Evolutionary conservation across 2,797 vertebrate species (phyloP).

Genomic region (Sparidentex hasta): DNA sequence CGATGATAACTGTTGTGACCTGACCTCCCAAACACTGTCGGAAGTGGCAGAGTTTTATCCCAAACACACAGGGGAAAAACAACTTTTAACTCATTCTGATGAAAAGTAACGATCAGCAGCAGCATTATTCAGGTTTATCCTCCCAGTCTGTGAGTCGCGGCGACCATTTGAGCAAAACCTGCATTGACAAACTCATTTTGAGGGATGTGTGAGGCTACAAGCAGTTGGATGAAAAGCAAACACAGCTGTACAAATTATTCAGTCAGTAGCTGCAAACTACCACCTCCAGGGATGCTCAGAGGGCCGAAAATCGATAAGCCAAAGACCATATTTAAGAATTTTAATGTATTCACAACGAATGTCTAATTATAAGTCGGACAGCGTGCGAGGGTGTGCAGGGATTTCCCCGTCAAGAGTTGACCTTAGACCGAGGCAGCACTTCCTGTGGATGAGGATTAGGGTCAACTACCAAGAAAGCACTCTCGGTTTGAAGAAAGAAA

Average conservation of each 20-base stretch:
- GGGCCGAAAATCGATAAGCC: constrained; percentile 23
- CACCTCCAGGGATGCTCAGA: not conserved
- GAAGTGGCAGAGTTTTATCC: not conserved
- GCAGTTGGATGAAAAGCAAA: not conserved
- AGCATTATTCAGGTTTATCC: not conserved
- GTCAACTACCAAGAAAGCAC: constrained; percentile 71
- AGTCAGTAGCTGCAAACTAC: not conserved
- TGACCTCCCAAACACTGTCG: constrained; percentile 13
- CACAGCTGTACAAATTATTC: not conserved
- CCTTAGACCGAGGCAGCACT: constrained; percentile 53
- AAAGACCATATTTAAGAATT: constrained; percentile 30
- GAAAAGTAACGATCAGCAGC: not conserved
- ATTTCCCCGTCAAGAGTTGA: constrained; percentile 62
- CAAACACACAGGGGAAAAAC: not conserved
- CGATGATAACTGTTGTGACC: constrained; percentile 37
- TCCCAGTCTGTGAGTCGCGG: not conserved
- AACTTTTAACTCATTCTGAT: not conserved
- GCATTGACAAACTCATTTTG: not conserved
- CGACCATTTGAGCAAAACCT: not conserved
- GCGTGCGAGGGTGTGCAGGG: constrained; percentile 22
- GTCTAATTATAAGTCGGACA: constrained; percentile 35
- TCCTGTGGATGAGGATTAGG: constrained; percentile 75
- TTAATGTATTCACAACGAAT: constrained; percentile 31
- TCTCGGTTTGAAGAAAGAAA: constrained; percentile 41
- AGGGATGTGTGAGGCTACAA: not conserved